Percentiles rank a stretch among this genome's conserved stretches.
phyloP scores from a whole-genome alignment of 2,797 vertebrate species.

The Passerculus sandwichensis region DNA sequence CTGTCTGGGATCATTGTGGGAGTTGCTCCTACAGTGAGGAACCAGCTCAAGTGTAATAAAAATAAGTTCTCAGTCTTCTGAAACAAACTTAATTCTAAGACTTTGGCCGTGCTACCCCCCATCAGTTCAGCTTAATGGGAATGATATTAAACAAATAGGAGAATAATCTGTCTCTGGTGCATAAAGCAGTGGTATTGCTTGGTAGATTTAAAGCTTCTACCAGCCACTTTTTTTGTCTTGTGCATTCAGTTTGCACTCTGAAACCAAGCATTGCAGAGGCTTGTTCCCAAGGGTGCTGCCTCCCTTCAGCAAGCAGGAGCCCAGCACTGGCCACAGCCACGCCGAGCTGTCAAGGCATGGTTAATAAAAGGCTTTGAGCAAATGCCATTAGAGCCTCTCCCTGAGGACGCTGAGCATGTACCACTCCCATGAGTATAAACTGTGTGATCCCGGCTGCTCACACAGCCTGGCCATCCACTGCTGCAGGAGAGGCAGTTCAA shows the following conservation, averaged over 20 bases:
- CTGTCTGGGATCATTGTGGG: not conserved
- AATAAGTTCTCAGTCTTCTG: not conserved
- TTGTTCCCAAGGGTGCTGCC: not conserved
- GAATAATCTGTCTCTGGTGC: not conserved
- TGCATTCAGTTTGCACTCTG: not conserved
- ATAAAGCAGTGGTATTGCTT: not conserved
- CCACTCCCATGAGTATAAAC: not conserved
- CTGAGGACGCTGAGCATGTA: not conserved
- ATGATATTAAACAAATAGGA: not conserved
- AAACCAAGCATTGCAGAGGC: not conserved
- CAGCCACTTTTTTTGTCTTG: not conserved
- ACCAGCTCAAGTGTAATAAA: not conserved
- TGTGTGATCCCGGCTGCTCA: conserved; percentile 2
- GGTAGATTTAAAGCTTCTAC: not conserved
- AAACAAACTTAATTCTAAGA: not conserved
- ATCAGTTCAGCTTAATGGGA: not conserved
- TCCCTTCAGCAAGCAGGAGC: not conserved
- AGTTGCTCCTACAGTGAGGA: not conserved
- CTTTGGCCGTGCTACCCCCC: not conserved
- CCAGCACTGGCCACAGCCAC: not conserved
- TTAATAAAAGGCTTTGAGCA: conserved; percentile 21
- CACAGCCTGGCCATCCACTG: not conserved
- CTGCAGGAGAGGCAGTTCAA: not conserved
- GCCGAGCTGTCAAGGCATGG: not conserved
- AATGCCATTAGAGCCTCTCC: not conserved